Conservation (phyloP, 2,113 vertebrate genomes). For the Monopterus albus region DNA sequence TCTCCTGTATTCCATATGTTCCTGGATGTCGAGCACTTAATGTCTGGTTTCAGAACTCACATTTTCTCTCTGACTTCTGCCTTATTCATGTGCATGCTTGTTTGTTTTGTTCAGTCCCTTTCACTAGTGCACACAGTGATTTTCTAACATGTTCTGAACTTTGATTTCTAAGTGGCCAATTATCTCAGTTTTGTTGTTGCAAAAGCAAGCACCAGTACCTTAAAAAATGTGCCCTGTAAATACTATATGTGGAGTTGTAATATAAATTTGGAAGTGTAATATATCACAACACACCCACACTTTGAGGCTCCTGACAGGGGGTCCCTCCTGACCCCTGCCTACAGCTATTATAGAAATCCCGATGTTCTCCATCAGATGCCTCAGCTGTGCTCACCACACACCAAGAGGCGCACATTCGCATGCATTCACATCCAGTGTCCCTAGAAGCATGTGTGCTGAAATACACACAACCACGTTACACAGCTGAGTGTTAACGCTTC, state of each 20-base stretch:
- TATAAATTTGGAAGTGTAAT: constrained; percentile 20
- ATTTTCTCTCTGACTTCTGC: too few species aligned
- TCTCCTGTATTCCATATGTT: too few species aligned
- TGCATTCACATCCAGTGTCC: neutral
- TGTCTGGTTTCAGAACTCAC: too few species aligned
- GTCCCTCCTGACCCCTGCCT: constrained; percentile 22
- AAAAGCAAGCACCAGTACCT: too few species aligned
- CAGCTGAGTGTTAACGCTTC: neutral
- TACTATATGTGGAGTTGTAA: neutral
- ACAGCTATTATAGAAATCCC: constrained; percentile 25
- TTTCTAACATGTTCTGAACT: too few species aligned
- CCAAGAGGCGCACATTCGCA: neutral
- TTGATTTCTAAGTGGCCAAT: neutral
- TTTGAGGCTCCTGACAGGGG: constrained; percentile 33
- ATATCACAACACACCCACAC: constrained; percentile 44
- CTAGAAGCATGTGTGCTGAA: neutral
- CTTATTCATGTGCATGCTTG: too few species aligned
- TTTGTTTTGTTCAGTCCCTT: too few species aligned
- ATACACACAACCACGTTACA: neutral
- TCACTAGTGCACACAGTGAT: too few species aligned
- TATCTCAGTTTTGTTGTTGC: too few species aligned
- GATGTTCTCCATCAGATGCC: constrained; percentile 20
- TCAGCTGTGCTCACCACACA: constrained; percentile 12
- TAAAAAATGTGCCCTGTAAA: neutral
- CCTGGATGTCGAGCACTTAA: too few species aligned